These are phyloP conservation scores for Eilema depressum DNA, from an alignment of 2,888 invertebrate genomes.

Conservation along the genomic window DNA sequence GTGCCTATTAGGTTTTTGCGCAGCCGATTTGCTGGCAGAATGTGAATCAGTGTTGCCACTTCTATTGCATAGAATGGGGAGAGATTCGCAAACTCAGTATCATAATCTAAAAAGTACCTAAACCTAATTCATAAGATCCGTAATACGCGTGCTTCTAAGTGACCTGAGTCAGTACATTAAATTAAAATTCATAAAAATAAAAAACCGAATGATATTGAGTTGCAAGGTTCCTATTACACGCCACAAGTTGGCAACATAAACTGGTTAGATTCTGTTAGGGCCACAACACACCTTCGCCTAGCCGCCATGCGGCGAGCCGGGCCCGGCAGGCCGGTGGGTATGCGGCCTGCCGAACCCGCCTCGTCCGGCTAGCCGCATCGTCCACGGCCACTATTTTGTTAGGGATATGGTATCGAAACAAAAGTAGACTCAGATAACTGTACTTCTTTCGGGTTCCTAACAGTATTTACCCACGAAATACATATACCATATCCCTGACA, in stretches of 20 bases:
- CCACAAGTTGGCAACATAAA: not conserved
- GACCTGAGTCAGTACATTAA: not conserved
- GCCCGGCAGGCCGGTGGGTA: not conserved
- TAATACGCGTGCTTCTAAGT: conserved; percentile 6
- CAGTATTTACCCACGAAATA: not conserved
- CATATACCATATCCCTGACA: not conserved
- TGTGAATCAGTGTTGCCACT: no score
- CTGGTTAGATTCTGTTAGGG: not conserved
- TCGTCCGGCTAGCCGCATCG: not conserved
- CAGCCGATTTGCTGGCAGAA: no score
- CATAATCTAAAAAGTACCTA: not conserved
- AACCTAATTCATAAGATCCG: conserved; percentile 5
- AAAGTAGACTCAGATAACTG: not conserved
- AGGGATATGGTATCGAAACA: not conserved
- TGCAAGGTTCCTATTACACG: no score
- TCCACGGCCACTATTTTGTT: not conserved
- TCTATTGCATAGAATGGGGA: no score
- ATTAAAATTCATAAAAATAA: not conserved
- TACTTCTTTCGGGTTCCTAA: not conserved
- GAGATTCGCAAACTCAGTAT: no score
- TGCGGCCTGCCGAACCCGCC: not conserved
- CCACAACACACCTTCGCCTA: not conserved
- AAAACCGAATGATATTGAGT: not conserved
- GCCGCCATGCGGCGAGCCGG: not conserved
- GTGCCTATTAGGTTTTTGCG: no score